These are phyloP conservation scores for Drosophila nannoptera DNA, from an alignment of 1,140 invertebrate species.

Conservation along the genomic window DNA sequence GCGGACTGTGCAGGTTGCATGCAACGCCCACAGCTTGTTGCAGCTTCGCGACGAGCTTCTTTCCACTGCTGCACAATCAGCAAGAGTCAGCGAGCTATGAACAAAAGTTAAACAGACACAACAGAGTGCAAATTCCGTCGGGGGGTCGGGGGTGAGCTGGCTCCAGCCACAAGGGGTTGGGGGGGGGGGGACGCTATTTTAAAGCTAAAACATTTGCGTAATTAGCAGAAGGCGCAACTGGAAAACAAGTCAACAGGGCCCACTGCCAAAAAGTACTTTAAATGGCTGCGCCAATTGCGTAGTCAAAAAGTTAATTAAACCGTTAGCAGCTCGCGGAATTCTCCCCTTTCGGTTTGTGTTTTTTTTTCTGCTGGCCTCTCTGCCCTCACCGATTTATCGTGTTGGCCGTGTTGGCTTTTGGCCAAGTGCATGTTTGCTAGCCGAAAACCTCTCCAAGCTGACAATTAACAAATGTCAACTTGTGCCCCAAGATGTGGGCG, in stretches of 20 bases:
- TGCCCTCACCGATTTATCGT: slow-evolving; percentile 8
- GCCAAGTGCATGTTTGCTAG: slow-evolving; percentile 67
- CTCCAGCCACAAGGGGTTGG: background rate
- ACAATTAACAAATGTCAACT: slow-evolving; percentile 72
- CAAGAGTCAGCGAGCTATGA: slow-evolving; percentile 68
- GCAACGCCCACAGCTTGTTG: slow-evolving; percentile 27
- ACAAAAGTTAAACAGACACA: slow-evolving; percentile 74
- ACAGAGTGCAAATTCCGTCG: slow-evolving; percentile 60
- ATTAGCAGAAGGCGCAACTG: slow-evolving; percentile 60
- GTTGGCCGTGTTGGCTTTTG: slow-evolving; percentile 60
- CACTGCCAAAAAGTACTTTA: slow-evolving; percentile 46
- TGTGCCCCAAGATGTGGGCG: slow-evolving; percentile 40
- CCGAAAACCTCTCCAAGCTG: slow-evolving; percentile 39
- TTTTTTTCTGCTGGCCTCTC: background rate
- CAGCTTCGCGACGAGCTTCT: slow-evolving; percentile 10
- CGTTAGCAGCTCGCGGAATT: slow-evolving; percentile 50
- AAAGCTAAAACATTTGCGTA: slow-evolving; percentile 73
- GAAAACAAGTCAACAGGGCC: slow-evolving; percentile 18
- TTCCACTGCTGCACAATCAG: slow-evolving; percentile 61
- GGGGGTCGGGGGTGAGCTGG: background rate
- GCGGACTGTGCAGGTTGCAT: slow-evolving; percentile 7
- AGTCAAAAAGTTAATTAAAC: slow-evolving; percentile 67
- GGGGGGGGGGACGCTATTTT: slow-evolving; percentile 48
- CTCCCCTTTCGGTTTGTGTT: too few species aligned
- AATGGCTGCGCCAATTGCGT: slow-evolving; percentile 56